Evolutionary conservation across 2,113 vertebrate species (phyloP).

Genomic region (Stigmatopora nigra): DNA sequence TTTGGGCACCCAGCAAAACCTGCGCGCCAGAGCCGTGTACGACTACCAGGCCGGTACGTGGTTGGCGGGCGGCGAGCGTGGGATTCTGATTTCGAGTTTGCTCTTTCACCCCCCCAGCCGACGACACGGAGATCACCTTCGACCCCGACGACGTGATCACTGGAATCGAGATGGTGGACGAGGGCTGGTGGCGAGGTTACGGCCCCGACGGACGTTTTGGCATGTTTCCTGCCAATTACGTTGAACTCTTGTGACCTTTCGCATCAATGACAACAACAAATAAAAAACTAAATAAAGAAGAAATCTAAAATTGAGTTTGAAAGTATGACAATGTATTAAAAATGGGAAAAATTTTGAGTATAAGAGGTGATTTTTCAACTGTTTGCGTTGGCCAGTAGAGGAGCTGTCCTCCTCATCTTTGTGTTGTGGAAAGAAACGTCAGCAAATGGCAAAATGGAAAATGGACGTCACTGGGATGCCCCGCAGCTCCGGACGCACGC

Average conservation of each 20-base stretch:
- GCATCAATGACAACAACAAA: too few species aligned
- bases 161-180: slow-evolving; percentile 84
- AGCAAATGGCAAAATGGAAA: neutral
- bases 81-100: too few species aligned
- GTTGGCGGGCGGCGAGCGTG: too few species aligned
- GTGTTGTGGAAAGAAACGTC: too few species aligned
- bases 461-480: slow-evolving; percentile 1
- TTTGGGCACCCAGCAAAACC: slow-evolving; percentile 32
- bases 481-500: neutral
- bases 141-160: slow-evolving; percentile 88
- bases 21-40: slow-evolving; percentile 81
- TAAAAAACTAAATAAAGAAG: too few species aligned
- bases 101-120: slow-evolving; percentile 60
- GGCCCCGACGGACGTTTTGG: slow-evolving; percentile 78
- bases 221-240: slow-evolving; percentile 92
- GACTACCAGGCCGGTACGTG: slow-evolving; percentile 88
- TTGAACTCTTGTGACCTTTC: slow-evolving; percentile 65
- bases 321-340: too few species aligned
- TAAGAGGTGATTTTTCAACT: too few species aligned
- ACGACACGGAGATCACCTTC: slow-evolving; percentile 87
- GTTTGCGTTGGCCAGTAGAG: too few species aligned
- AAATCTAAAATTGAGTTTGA: too few species aligned
- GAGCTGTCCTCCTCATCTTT: too few species aligned
- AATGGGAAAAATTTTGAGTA: too few species aligned
- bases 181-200: slow-evolving; percentile 89